Evolutionary conservation across 2,888 invertebrate genomes (phyloP), one percentile per base, ranked within the genome.

Genomic region (Lypha dubia): DNA sequence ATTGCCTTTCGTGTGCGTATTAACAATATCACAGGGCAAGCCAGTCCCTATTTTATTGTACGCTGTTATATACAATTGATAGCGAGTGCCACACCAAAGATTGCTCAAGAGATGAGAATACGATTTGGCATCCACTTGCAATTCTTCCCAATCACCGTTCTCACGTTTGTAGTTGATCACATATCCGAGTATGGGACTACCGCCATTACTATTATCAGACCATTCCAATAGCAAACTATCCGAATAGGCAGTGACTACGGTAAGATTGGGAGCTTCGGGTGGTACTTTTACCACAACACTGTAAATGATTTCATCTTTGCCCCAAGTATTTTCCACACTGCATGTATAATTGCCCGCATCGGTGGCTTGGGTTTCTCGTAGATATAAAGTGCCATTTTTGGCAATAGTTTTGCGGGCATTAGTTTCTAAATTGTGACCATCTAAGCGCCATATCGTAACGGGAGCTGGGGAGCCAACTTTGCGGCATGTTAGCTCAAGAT

Each of bases 301-400:
- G 91, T 97, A 97, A 0, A 95, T 94, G 83, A 97, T 96, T 88
- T 96, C 96, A 91, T 97, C 97, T 75, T 94, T 94, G 2, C 97
- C 97, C 92, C 96, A 95, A 11, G 94, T 94, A 91, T 98, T 98
- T 89, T 97, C 96, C 0, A 97, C 97, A 44, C 94, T 93, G 90
- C 98, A 98, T 0, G 97, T 97, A 92, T 98, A 98, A 93, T 98
- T 98, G 15, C 97, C 97, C 87, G 96, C 96, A 92, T 98, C 98
- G 24, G 95, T 94, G 87, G 95, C 95, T 90, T 97, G 96, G 44
- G 91, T 93, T 86, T 95, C 96, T 91, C 95, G 94, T 85, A 97
- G 95, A 67, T 95, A 94, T 28, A 97, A 93, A 1, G 96, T 96
- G 0, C 96, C 96, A 88, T 97, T 95, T 88, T 93, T 93, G 76